Percentiles rank a stretch among this genome's conserved stretches.
Conservation (phyloP, 2,113 vertebrate genomes). For the Anhinga rufa region DNA sequence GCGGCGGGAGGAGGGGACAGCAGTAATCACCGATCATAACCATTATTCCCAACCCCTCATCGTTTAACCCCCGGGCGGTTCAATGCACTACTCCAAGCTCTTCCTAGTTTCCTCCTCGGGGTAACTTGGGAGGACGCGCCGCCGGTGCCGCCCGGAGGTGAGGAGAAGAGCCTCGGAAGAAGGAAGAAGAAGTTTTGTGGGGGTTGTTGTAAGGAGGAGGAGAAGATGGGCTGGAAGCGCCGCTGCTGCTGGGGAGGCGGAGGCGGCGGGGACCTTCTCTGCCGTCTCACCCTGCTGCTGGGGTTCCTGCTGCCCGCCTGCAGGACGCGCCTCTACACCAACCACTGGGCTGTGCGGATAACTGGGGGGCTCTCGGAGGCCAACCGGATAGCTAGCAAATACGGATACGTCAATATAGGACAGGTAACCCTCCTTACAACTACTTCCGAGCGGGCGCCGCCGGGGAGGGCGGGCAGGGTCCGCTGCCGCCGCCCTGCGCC, state of each 20-base stretch:
- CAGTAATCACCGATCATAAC: neutral
- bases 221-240: constrained; percentile 80
- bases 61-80: neutral
- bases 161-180: constrained; percentile 43
- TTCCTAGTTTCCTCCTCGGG: constrained; percentile 45
- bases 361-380: constrained; percentile 85
- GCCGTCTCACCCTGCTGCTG: constrained; percentile 82
- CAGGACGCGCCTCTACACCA: constrained; percentile 92
- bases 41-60: neutral
- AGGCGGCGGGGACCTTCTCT: constrained; percentile 78
- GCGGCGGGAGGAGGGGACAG: neutral
- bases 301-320: constrained; percentile 83
- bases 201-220: neutral
- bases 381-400: constrained; percentile 90
- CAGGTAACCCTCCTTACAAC: constrained; percentile 78
- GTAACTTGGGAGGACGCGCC: constrained; percentile 29
- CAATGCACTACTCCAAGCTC: constrained; percentile 48
- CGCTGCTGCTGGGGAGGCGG: constrained; percentile 62
- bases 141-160: constrained; percentile 32
- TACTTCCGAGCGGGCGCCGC: neutral
- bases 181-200: constrained; percentile 29
- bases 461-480: neutral
- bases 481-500: neutral
- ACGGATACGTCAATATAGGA: constrained; percentile 95
- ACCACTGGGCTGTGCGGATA: constrained; percentile 98